Conservation (phyloP, 1,140 invertebrate genomes). For the Pseudobourletiella spinata region DNA sequence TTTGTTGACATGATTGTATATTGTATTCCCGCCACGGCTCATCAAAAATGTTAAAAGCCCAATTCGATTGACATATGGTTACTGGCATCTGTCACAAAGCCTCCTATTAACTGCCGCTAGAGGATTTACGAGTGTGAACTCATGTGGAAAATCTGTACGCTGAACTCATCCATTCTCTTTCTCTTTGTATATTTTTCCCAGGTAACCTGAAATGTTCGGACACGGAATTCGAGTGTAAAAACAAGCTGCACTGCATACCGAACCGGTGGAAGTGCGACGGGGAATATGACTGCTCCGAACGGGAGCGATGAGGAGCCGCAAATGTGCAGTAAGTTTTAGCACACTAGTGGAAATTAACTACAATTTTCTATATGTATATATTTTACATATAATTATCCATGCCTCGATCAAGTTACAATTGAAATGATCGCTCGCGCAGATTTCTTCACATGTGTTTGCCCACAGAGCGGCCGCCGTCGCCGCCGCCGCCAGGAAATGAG, state of each 20-base stretch:
- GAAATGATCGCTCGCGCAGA: no score
- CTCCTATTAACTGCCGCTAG: neutral
- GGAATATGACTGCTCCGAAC: constrained; percentile 57
- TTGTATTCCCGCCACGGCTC: no score
- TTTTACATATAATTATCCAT: no score
- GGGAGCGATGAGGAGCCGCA: constrained; percentile 59
- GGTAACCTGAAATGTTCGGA: constrained; percentile 52
- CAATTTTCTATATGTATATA: neutral
- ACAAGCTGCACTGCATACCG: constrained; percentile 65
- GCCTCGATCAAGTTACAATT: no score
- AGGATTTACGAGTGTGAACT: neutral
- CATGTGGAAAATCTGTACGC: no score
- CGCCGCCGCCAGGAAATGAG: no score
- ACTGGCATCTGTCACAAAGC: neutral
- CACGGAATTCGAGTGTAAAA: constrained; percentile 58
- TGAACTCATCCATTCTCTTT: neutral
- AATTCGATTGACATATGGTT: neutral
- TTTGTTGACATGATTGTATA: no score
- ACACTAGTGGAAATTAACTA: neutral
- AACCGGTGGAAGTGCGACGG: constrained; percentile 61
- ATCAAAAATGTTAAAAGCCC: neutral
- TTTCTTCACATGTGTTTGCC: no score
- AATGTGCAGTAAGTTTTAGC: constrained; percentile 54
- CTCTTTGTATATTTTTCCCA: constrained; percentile 43
- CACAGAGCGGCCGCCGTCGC: no score